phyloP scores from a whole-genome alignment of 2,888 invertebrate genomes.

The Dasysyrphus tricinctus region DNA sequence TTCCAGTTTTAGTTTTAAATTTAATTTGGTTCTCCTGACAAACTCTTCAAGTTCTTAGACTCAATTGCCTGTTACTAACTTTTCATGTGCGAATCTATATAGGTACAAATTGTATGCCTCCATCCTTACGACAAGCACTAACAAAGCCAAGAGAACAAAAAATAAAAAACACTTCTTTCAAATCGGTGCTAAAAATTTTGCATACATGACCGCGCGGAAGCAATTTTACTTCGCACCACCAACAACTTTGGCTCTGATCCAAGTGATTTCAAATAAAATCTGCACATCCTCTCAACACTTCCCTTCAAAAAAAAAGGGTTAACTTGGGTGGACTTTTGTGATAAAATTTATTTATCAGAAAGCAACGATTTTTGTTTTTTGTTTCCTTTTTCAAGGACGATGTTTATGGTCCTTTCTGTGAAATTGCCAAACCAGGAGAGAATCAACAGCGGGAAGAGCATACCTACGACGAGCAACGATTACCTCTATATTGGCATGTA shows the following conservation, averaged over 20 bases:
- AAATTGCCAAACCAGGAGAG: slow-evolving; percentile 31
- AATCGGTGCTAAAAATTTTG: slow-evolving; percentile 56
- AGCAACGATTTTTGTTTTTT: slow-evolving; percentile 17
- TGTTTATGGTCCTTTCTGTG: slow-evolving; percentile 31
- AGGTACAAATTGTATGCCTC: slow-evolving; percentile 11
- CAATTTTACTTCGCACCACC: slow-evolving; percentile 41
- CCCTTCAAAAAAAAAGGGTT: slow-evolving; percentile 13
- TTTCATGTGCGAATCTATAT: slow-evolving; percentile 36
- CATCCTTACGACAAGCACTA: not conserved
- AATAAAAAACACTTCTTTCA: not conserved
- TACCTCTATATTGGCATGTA: slow-evolving; percentile 11
- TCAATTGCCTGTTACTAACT: slow-evolving; percentile 48
- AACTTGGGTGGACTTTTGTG: slow-evolving; percentile 33
- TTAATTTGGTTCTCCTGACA: not conserved
- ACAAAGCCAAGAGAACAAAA: not conserved
- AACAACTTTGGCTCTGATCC: slow-evolving; percentile 49
- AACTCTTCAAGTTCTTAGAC: not conserved
- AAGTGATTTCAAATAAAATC: slow-evolving; percentile 57
- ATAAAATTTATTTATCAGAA: slow-evolving; percentile 65
- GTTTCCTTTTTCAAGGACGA: not conserved
- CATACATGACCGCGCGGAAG: slow-evolving; percentile 59
- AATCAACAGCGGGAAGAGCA: not conserved
- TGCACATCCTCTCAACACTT: slow-evolving; percentile 40
- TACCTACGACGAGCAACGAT: not conserved
- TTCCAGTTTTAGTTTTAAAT: not conserved